These are phyloP conservation scores for Lampropteryx suffumata DNA, from an alignment of 2,888 invertebrate genomes.

Conservation along the genomic window DNA sequence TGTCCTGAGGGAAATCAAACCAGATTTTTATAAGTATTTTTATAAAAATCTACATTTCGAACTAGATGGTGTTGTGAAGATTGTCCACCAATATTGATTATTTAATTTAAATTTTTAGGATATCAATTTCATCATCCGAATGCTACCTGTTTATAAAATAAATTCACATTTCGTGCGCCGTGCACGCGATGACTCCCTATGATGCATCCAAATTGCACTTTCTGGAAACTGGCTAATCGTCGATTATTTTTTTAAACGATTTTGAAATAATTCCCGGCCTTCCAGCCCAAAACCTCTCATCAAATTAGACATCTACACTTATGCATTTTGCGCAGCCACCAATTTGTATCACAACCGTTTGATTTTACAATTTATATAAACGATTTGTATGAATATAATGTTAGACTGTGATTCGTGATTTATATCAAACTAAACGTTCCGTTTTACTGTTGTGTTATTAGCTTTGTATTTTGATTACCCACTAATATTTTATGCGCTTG, in stretches of 20 bases:
- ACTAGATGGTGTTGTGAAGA: too few relatives aligned
- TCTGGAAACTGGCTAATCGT: constrained; percentile 59
- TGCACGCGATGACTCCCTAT: constrained; percentile 37
- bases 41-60: too few relatives aligned
- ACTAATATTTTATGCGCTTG: constrained; percentile 29
- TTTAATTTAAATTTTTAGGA: too few relatives aligned
- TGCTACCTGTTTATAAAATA: constrained; percentile 26
- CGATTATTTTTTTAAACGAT: constrained; percentile 70
- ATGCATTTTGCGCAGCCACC: constrained; percentile 69
- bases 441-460: constrained; percentile 38
- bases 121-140: constrained; percentile 13
- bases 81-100: too few relatives aligned
- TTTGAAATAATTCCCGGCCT: constrained; percentile 69
- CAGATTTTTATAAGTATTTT: too few relatives aligned
- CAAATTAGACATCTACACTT: constrained; percentile 75
- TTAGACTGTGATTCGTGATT: constrained; percentile 55
- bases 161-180: constrained; percentile 19
- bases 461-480: constrained; percentile 25
- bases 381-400: constrained; percentile 49
- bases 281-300: constrained; percentile 63
- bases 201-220: constrained; percentile 50
- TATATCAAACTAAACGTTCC: constrained; percentile 52
- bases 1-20: too few relatives aligned
- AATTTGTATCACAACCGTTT: constrained; percentile 66
- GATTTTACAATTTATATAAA: constrained; percentile 57